phyloP scores from a whole-genome alignment of 2,888 invertebrate species.

The Diabrotica balteata region DNA sequence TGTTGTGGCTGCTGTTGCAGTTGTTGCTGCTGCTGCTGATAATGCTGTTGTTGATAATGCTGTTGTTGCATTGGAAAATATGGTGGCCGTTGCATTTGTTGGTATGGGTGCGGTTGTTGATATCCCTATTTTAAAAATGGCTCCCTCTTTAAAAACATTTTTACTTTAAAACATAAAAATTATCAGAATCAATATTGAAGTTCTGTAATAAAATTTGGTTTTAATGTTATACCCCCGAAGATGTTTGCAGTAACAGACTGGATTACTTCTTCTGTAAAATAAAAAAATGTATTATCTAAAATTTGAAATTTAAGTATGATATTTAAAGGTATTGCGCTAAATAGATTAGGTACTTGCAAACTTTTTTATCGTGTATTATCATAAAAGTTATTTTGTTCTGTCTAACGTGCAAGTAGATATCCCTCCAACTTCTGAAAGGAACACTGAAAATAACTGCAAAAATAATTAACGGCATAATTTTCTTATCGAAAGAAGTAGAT shows the following conservation, averaged over 20 bases:
- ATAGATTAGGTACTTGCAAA: no score
- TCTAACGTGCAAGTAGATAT: no score
- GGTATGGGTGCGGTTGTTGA: slow-evolving; percentile 27
- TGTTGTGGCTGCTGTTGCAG: no score
- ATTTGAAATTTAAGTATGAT: not conserved
- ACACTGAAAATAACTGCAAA: no score
- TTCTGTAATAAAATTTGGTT: slow-evolving; percentile 17
- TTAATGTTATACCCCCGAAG: slow-evolving; percentile 21
- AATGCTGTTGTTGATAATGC: no score
- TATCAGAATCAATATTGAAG: slow-evolving; percentile 38
- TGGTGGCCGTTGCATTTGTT: slow-evolving; percentile 13
- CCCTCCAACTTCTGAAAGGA: not conserved
- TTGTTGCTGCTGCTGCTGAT: no score
- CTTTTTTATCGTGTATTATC: no score
- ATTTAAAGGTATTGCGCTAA: not conserved
- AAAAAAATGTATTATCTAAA: slow-evolving; percentile 25
- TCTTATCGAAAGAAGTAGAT: no score
- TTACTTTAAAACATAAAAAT: slow-evolving; percentile 23
- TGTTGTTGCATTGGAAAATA: slow-evolving; percentile 27
- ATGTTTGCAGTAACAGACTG: slow-evolving; percentile 31
- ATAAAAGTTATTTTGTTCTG: no score
- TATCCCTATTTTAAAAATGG: slow-evolving; percentile 39
- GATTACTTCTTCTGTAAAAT: slow-evolving; percentile 41
- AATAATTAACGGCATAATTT: no score
- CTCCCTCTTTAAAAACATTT: slow-evolving; percentile 37